Percentiles rank a stretch among this genome's conserved stretches.
These are phyloP conservation scores for Drosophila falleni DNA, from an alignment of 2,888 invertebrate species.

Conservation along the genomic window DNA sequence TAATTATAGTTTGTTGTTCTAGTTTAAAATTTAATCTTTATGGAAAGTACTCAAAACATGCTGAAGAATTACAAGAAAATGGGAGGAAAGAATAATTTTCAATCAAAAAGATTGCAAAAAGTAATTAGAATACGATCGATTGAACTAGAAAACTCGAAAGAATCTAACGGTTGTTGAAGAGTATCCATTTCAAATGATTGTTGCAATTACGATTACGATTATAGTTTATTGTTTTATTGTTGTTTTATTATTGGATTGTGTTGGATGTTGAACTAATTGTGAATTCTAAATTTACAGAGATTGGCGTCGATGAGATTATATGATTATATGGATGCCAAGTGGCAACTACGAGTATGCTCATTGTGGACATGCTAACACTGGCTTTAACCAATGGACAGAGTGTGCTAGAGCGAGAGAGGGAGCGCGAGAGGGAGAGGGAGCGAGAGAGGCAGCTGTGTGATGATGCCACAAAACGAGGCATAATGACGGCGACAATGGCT, in stretches of 20 bases:
- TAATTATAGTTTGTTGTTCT: background rate
- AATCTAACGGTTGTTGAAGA: constrained; percentile 18
- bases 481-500: constrained; percentile 53
- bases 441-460: constrained; percentile 24
- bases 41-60: background rate
- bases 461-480: constrained; percentile 39
- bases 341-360: constrained; percentile 57
- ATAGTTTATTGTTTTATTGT: background rate
- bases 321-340: constrained; percentile 23
- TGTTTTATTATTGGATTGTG: constrained; percentile 13
- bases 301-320: constrained; percentile 20
- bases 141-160: constrained; percentile 18
- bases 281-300: constrained; percentile 33
- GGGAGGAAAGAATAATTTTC: constrained; percentile 11
- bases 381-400: constrained; percentile 64
- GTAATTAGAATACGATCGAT: constrained; percentile 13
- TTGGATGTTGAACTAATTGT: constrained; percentile 43
- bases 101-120: too few species aligned
- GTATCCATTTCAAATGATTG: constrained; percentile 3
- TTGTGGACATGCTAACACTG: constrained; percentile 75
- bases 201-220: constrained; percentile 21
- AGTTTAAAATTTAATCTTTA: constrained; percentile 1
- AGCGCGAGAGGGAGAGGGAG: constrained; percentile 10
- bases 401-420: constrained; percentile 46
- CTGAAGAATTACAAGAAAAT: constrained; percentile 1